phyloP scores from a whole-genome alignment of 1,140 invertebrate species.

The Diuraphis noxia region DNA sequence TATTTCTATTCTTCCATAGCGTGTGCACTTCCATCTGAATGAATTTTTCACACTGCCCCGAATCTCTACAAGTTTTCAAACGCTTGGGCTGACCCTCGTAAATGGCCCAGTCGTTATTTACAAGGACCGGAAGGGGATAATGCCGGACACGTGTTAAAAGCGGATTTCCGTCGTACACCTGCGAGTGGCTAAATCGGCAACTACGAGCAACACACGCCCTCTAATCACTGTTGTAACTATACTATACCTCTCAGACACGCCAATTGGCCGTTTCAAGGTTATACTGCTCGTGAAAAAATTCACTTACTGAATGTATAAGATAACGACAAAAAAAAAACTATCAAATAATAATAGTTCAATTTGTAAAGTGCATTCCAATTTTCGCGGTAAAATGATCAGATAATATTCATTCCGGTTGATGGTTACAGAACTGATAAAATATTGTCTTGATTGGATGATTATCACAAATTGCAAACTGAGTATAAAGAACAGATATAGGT shows the following conservation, averaged over 20 bases:
- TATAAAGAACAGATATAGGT: too few species aligned
- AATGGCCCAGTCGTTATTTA: constrained; percentile 34
- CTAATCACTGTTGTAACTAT: not conserved
- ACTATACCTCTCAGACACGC: not conserved
- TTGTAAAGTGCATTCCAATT: not conserved
- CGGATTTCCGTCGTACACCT: constrained; percentile 36
- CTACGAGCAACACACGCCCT: not conserved
- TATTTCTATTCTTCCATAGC: not conserved
- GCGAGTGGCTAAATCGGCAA: not conserved
- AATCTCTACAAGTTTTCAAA: constrained; percentile 12
- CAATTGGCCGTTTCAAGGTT: not conserved
- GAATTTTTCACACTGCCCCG: not conserved
- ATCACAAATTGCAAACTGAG: not conserved
- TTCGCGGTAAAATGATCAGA: not conserved
- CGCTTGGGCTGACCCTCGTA: not conserved
- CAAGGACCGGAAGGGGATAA: constrained; percentile 29
- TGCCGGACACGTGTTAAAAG: constrained; percentile 47
- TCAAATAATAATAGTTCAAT: not conserved
- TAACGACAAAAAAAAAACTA: not conserved
- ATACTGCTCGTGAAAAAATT: not conserved
- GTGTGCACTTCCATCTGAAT: not conserved
- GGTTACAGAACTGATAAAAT: not conserved
- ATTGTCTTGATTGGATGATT: too few species aligned
- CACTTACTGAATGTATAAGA: not conserved
- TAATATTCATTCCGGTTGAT: not conserved